Evolutionary conservation across 1,140 invertebrate species (phyloP).

Genomic region (Lutraria rhynchaena): DNA sequence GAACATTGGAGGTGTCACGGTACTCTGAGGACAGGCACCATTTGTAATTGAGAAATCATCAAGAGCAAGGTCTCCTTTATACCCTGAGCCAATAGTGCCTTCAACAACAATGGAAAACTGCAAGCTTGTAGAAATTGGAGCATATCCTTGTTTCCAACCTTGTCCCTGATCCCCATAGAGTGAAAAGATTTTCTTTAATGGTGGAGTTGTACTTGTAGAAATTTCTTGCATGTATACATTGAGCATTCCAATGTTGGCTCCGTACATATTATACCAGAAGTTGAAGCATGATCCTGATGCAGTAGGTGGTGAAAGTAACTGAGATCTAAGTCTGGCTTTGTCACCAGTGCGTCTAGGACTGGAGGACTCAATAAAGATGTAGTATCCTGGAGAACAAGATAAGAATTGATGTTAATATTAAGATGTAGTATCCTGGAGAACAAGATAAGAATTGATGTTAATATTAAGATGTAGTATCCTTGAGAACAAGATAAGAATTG

Average conservation of each 20-base stretch:
- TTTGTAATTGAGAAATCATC: slow-evolving; percentile 80
- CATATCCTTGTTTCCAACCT: slow-evolving; percentile 64
- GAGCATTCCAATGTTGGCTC: slow-evolving; percentile 79
- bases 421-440: no score
- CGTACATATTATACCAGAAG: slow-evolving; percentile 92
- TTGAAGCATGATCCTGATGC: slow-evolving; percentile 66
- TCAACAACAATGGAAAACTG: slow-evolving; percentile 60
- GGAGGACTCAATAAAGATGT: slow-evolving; percentile 77
- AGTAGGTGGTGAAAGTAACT: slow-evolving; percentile 46
- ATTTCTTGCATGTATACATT: slow-evolving; percentile 66
- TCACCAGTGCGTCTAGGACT: slow-evolving; percentile 69
- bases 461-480: no score
- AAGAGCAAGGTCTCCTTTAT: slow-evolving; percentile 76
- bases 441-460: no score
- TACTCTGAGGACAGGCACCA: slow-evolving; percentile 66
- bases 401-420: no score
- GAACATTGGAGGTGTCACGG: slow-evolving; percentile 54
- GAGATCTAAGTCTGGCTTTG: slow-evolving; percentile 71
- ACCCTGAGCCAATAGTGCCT: slow-evolving; percentile 65
- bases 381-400: slow-evolving; percentile 75
- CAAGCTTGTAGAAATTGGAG: slow-evolving; percentile 55
- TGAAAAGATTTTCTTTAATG: slow-evolving; percentile 54
- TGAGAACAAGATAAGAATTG: no score
- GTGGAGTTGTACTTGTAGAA: slow-evolving; percentile 1
- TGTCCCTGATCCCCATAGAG: slow-evolving; percentile 65